Evolutionary conservation across 2,113 vertebrate species (phyloP), one percentile per base, ranked within the genome.

Genomic region (Nanorana parkeri): DNA sequence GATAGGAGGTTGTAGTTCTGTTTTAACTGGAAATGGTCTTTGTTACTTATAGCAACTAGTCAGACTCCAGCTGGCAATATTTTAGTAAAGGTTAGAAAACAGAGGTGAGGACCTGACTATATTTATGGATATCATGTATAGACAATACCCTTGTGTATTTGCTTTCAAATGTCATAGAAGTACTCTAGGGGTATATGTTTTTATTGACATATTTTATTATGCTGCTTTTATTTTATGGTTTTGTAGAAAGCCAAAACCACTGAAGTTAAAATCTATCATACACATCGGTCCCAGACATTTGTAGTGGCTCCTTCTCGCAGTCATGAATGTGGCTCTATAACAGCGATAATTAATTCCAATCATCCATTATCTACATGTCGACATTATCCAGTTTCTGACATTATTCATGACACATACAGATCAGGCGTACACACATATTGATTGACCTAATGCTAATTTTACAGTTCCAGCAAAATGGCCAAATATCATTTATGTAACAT

Each of bases 311-410:
- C 56, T 21, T 13, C n/a, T 74, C n/a, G 15, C 54, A 29, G 36
- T 56, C 28, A 28, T 74, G 54, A 56, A 56, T 17, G 29, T 58
- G 54, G 24, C 54, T 74, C 5, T 32, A 26, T 29, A 74, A 74
- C 16, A 29, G 58, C 58, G 55, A 75, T 75, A 75, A 75, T 75
- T 60, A 75, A 75, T 75, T 75, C 72, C 72, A 75, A 75, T 75
- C 72, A 75, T 75, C 72, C 55, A 75, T 75, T 75, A 75, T 75
- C 72, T 75, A 56, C 72, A 75, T 61, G 72, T 75, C 72, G 55
- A 75, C 72, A 75, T 75, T 75, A 75, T 75, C 72, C 72, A 75
- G 58, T 75, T 75, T 61, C 55, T 75, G 72, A 75, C 72, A 75
- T 75, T 75, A 75, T 61, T 60, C 56, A 61, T 75, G 72, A 75